These are phyloP conservation scores for Psammodynastes pulverulentus DNA, from an alignment of 2,113 vertebrate species.

Conservation along the genomic window DNA sequence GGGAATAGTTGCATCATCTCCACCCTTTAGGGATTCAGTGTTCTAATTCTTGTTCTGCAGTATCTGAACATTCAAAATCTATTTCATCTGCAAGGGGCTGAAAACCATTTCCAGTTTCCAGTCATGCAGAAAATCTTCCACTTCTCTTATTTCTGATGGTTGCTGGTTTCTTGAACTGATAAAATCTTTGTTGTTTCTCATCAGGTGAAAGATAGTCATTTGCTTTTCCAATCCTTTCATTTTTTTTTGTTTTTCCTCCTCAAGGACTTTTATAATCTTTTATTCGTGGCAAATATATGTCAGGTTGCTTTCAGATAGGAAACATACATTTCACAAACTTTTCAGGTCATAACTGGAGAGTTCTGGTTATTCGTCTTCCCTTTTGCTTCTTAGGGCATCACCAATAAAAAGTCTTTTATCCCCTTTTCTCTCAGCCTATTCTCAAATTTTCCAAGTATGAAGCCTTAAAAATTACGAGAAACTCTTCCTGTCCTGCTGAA, in stretches of 20 bases:
- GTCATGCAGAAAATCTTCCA: neutral
- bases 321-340: neutral
- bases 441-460: neutral
- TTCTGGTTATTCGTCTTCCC: neutral
- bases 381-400: neutral
- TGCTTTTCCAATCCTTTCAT: neutral
- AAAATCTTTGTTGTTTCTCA: neutral
- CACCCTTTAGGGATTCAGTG: neutral
- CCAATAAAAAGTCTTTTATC: neutral
- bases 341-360: neutral
- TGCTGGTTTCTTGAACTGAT: neutral
- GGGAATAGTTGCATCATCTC: neutral
- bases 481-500: neutral
- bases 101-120: neutral
- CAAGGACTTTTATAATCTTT: neutral
- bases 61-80: neutral
- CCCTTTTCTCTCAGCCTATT: neutral
- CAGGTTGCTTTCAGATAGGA: neutral
- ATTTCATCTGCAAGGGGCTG: neutral
- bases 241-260: neutral
- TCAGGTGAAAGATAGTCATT: neutral
- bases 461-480: neutral
- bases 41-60: neutral
- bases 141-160: neutral
- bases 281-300: neutral